Base-by-base conservation (phyloP, 2,888 invertebrate genomes). In the Ophonus ardosiacus region DNA sequence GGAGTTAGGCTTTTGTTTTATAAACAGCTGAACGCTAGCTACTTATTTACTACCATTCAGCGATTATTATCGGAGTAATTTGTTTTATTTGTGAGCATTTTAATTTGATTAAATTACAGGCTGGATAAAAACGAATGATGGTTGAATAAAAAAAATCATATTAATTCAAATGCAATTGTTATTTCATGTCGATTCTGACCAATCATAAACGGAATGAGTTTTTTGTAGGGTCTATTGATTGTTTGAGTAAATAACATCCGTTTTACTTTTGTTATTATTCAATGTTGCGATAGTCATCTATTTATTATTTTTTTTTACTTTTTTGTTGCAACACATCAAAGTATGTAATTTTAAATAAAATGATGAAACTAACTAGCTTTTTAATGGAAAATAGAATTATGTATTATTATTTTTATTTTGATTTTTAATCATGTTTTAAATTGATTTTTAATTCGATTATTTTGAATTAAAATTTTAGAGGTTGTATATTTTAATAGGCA, bases 211-310 rank as follows among this genome's bases (percentile, higher is more conserved):
- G 71, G 21, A 74, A 74, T 74, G 18, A 43, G 15, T 74, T 74
- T 68, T 74, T 74, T 74, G 71, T 74, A 40, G 43, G 6, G 43
- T 43, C 40, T 78, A 80, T 80, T 80, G 80, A 80, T 80, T 80
- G 80, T 80, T 18, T 80, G 81, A 51, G 68, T 74, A 82, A 81
- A 59, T 82, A 59, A 71, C 74, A 82, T 82, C 74, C 74, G 82
- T 74, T 74, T 80, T 80, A 80, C 59, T 80, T 61, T 80, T 80
- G 71, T 82, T 82, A 81, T 81, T 81, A n/a, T 56, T 56, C 80
- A 80, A 80, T 80, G 79, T 79, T 38, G 17, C 61, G 80, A 80
- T 80, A 80, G 40, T 59, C 57, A 80, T 80, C 80, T 80, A 80
- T 80, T 80, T 80, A 80, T 80, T 80, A 80, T 80, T 61, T 80